These are phyloP conservation scores for Acanthis flammea DNA, from an alignment of 2,797 vertebrate species.

Conservation along the genomic window DNA sequence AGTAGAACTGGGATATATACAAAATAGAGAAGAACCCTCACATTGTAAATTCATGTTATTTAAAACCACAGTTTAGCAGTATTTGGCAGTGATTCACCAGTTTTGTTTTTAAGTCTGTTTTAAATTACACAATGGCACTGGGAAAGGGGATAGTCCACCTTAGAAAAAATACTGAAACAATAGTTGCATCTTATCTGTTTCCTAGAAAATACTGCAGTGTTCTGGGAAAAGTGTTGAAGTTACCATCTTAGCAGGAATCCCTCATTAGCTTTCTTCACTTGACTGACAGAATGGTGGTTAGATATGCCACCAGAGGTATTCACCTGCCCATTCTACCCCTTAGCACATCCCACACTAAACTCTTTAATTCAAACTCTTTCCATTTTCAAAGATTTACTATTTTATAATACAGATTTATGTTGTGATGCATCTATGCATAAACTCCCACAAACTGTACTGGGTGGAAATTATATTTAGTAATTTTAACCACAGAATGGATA, in stretches of 20 bases:
- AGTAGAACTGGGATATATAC: not conserved
- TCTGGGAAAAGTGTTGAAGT: not conserved
- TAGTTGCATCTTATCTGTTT: not conserved
- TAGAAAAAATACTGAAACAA: not conserved
- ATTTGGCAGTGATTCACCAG: not conserved
- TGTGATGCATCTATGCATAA: not conserved
- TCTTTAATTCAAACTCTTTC: not conserved
- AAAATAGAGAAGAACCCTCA: not conserved
- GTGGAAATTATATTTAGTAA: not conserved
- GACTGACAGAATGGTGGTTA: not conserved
- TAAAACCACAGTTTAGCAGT: not conserved
- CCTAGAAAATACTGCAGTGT: not conserved
- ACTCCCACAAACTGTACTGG: not conserved
- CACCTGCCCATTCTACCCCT: not conserved
- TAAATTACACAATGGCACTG: not conserved
- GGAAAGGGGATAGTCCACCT: not conserved
- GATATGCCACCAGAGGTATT: not conserved
- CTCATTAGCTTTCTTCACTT: not conserved
- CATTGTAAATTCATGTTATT: not conserved
- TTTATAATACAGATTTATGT: not conserved
- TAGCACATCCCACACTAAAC: not conserved
- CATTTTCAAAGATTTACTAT: not conserved
- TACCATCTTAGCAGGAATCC: not conserved
- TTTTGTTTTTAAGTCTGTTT: not conserved
- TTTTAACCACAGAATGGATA: not conserved